Evolutionary conservation across 1,140 invertebrate species (phyloP), one percentile per base, ranked within the genome.

Genomic region (Eufriesea mexicana): DNA sequence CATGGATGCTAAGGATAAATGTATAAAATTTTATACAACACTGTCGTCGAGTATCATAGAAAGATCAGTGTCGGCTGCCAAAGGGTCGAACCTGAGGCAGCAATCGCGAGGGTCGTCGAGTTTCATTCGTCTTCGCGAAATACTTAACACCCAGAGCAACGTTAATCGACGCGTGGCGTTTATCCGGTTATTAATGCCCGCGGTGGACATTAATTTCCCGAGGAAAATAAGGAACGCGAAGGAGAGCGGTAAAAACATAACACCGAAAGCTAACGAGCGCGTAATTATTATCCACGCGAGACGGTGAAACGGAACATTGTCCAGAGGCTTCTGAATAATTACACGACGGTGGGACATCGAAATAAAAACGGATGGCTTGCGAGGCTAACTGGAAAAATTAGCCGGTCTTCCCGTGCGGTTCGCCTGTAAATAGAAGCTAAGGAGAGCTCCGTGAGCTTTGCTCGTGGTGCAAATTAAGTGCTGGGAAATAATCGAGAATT

Each of bases 251-350:
- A 23, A 55, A 72, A 79, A 80, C 28, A 5, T 25, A 55, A 66
- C 42, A 18, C 9, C 42, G n/a, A 54, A 45, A 74, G 35, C 66
- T 66, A 42, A 75, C 71, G 49, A 18, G 0, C 20, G 18, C 49
- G 59, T 64, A 66, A 81, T 81, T 75, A 81, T 74, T 74, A 80
- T 73, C 67, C 67, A 57, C 67, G 28, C 25, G 67, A 80, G 78
- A 64, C 70, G 35, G 20, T 74, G 61, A 64, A 81, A 75, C 61
- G 71, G 35, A 64, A 81, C 61, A 80, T 64, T 74, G 79, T 80
- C 70, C 71, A 55, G 59, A 54, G 59, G 59, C 49, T 81, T 81
- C 66, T 81, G 79, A 81, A 81, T 81, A 81, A 81, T 81, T 55
- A 25, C 20, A 25, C 51, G 49, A 49, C 49, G 23, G 42, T 28